phyloP scores from a whole-genome alignment of 2,797 vertebrate genomes.

The Anabas testudineus region DNA sequence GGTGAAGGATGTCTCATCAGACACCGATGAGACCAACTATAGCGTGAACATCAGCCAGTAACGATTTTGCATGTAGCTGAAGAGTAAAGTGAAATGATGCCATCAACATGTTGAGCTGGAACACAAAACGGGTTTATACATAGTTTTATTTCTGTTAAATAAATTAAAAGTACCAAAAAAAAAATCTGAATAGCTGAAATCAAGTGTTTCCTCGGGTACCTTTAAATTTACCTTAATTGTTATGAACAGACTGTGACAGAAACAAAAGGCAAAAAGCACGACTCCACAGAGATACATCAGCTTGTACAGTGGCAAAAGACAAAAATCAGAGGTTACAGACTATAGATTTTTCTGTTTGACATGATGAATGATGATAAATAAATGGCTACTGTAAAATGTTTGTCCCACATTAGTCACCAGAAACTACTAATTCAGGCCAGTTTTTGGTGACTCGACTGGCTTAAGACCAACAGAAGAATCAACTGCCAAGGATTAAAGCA shows the following conservation, averaged over 20 bases:
- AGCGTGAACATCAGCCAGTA: conserved; percentile 67
- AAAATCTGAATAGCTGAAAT: conserved; percentile 64
- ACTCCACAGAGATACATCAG: conserved; percentile 51
- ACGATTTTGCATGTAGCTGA: conserved; percentile 74
- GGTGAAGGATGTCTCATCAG: too few relatives aligned
- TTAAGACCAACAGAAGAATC: conserved; percentile 36
- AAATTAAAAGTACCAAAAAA: conserved; percentile 85
- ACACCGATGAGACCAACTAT: conserved; percentile 63
- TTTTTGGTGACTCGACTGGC: conserved; percentile 45
- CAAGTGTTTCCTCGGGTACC: conserved; percentile 70
- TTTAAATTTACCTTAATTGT: conserved; percentile 69
- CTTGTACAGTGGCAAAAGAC: conserved; percentile 47
- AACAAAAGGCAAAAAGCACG: conserved; percentile 53
- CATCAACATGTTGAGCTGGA: conserved; percentile 1
- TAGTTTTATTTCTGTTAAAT: conserved; percentile 86
- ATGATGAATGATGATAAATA: conserved; percentile 24
- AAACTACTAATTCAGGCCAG: conserved; percentile 24
- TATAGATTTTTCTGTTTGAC: conserved; percentile 36
- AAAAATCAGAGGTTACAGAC: conserved; percentile 35
- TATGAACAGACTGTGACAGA: conserved; percentile 60
- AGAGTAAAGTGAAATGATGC: conserved; percentile 14
- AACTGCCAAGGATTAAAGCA: conserved; percentile 6
- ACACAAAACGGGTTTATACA: conserved; percentile 46
- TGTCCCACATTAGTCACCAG: conserved; percentile 27
- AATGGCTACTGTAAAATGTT: conserved; percentile 3